Conservation (phyloP, 2,888 invertebrate genomes). For the Dermolepida albohirtum region DNA sequence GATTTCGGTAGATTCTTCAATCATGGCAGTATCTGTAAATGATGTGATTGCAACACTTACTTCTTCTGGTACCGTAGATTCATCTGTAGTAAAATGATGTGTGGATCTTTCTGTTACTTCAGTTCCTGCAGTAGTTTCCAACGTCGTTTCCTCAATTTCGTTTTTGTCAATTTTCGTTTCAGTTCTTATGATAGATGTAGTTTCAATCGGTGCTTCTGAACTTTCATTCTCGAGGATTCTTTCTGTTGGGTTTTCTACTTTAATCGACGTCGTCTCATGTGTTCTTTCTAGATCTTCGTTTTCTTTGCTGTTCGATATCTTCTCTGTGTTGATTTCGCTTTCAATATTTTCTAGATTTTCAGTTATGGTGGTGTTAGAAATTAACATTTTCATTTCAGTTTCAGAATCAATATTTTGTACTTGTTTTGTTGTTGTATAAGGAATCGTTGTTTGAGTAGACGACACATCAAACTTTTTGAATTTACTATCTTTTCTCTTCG, state of each 20-base stretch:
- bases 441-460: constrained; percentile 3
- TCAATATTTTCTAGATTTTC: too few species aligned
- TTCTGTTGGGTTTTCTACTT: too few species aligned
- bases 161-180: too few species aligned
- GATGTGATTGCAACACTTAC: constrained; percentile 52
- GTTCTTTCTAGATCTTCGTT: too few species aligned
- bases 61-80: not conserved
- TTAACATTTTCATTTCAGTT: too few species aligned
- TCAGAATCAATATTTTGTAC: too few species aligned
- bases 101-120: not conserved
- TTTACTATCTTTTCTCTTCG: constrained; percentile 25
- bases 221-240: not conserved
- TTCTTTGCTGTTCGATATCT: too few species aligned
- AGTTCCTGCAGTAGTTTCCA: not conserved
- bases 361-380: too few species aligned
- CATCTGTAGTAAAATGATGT: not conserved
- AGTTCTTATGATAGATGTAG: too few species aligned
- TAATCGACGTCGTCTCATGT: too few species aligned
- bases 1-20: not conserved
- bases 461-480: constrained; percentile 6
- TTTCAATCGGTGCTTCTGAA: not conserved
- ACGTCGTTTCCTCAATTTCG: not conserved
- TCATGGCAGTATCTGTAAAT: not conserved
- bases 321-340: too few species aligned
- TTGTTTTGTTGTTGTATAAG: not conserved